phyloP scores from a whole-genome alignment of 2,797 vertebrate species.

The Poeciliopsis gracilis region DNA sequence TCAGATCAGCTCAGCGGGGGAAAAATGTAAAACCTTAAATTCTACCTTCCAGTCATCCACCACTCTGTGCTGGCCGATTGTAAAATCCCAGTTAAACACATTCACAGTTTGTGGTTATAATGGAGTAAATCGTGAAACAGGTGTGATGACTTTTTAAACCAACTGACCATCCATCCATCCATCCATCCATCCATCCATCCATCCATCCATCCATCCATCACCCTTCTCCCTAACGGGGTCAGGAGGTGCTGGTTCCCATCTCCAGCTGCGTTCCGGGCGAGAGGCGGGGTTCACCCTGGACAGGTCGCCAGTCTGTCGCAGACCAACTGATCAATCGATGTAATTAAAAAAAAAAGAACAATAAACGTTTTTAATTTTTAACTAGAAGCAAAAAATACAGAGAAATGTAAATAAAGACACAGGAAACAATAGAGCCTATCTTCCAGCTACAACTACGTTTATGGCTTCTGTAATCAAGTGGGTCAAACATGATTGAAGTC shows the following conservation, averaged over 20 bases:
- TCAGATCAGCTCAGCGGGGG: background rate
- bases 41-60: background rate
- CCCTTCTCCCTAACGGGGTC: too few species aligned
- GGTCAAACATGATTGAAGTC: slow-evolving; percentile 2
- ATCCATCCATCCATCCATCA: too few species aligned
- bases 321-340: background rate
- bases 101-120: background rate
- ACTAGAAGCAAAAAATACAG: background rate
- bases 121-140: background rate
- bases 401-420: background rate
- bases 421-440: background rate
- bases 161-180: too few species aligned
- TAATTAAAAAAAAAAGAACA: background rate
- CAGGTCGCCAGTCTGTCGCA: too few species aligned
- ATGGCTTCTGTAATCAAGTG: background rate
- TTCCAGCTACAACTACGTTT: background rate
- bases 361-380: background rate
- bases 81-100: background rate
- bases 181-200: too few species aligned
- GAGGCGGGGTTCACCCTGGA: too few species aligned
- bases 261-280: too few species aligned
- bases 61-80: background rate
- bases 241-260: too few species aligned
- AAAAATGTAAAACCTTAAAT: background rate
- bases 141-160: background rate